A percentile compares a stretch with the other conserved stretches of the same genome.
Evolutionary conservation across 23 tunicate species (phyloP).

Genomic region (Halocynthia roretzi): DNA sequence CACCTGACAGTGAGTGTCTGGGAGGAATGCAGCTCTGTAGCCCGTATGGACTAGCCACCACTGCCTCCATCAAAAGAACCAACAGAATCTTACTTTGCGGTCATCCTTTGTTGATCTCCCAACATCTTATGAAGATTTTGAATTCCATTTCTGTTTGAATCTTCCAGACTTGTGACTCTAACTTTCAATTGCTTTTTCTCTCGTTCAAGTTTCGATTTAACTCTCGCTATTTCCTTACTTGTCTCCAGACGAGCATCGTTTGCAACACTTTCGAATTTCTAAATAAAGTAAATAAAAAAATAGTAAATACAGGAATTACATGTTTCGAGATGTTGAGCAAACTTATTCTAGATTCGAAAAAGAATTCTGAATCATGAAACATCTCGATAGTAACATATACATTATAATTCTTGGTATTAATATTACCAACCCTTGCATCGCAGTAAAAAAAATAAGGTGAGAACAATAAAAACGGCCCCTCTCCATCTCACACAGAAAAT

Average conservation of each 20-base stretch:
- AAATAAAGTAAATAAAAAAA: background rate
- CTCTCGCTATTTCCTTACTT: constrained; percentile 34
- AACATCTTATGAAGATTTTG: constrained; percentile 72
- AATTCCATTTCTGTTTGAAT: constrained; percentile 39
- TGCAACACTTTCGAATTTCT: constrained; percentile 49
- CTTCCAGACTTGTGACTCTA: constrained; percentile 37
- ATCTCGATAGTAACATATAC: too few relatives aligned
- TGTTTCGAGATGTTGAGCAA: too few relatives aligned
- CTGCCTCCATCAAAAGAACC: background rate
- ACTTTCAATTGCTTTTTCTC: constrained; percentile 60
- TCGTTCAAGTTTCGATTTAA: constrained; percentile 24
- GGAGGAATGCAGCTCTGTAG: too few relatives aligned
- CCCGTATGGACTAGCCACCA: background rate
- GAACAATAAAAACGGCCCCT: too few relatives aligned
- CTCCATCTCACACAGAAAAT: too few relatives aligned
- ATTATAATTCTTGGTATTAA: too few relatives aligned
- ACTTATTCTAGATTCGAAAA: too few relatives aligned
- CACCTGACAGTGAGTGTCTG: too few relatives aligned
- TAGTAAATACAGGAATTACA: too few relatives aligned
- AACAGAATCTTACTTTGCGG: constrained; percentile 46
- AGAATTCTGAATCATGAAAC: too few relatives aligned
- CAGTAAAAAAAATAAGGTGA: too few relatives aligned
- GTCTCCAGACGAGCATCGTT: constrained; percentile 43
- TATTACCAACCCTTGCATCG: too few relatives aligned
- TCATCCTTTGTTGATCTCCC: constrained; percentile 76